Conservation (phyloP, 1,140 invertebrate species). For the Drosophila grimshawi region DNA sequence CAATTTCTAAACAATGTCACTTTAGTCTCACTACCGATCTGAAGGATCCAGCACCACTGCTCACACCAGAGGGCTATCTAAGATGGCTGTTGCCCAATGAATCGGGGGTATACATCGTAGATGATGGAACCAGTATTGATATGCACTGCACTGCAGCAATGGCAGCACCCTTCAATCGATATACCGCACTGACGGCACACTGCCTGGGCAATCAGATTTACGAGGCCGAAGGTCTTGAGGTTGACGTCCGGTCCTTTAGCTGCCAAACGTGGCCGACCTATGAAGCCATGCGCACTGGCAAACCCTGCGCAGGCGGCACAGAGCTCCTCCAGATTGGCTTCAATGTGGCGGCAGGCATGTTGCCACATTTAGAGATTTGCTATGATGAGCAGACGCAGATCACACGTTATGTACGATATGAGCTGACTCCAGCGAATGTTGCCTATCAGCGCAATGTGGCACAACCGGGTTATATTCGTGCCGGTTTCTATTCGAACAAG, state of each 20-base stretch:
- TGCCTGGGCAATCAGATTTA: slow-evolving; percentile 55
- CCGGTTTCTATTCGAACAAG: slow-evolving; percentile 57
- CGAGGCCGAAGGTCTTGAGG: slow-evolving; percentile 41
- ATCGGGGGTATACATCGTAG: slow-evolving; percentile 44
- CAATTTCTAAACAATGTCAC: slow-evolving; percentile 47
- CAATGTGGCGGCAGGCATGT: slow-evolving; percentile 56
- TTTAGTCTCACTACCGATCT: slow-evolving; percentile 67
- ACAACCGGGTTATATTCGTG: slow-evolving; percentile 67
- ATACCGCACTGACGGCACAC: slow-evolving; percentile 54
- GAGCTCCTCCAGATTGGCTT: slow-evolving; percentile 70
- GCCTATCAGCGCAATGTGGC: slow-evolving; percentile 66
- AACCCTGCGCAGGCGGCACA: slow-evolving; percentile 58
- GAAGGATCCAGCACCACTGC: slow-evolving; percentile 67
- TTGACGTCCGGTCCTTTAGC: slow-evolving; percentile 50
- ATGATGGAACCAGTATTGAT: slow-evolving; percentile 57
- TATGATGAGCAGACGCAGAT: slow-evolving; percentile 58
- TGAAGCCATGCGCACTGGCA: slow-evolving; percentile 56
- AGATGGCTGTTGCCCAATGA: slow-evolving; percentile 62
- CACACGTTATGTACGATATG: slow-evolving; percentile 63
- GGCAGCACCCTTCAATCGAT: slow-evolving; percentile 53
- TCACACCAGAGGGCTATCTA: slow-evolving; percentile 54
- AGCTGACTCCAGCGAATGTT: slow-evolving; percentile 58
- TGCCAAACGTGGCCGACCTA: slow-evolving; percentile 70
- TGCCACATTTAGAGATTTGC: slow-evolving; percentile 65
- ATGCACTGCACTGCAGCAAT: slow-evolving; percentile 65